phyloP scores from a whole-genome alignment of 2,888 invertebrate genomes.

The Andrena bucephala region DNA sequence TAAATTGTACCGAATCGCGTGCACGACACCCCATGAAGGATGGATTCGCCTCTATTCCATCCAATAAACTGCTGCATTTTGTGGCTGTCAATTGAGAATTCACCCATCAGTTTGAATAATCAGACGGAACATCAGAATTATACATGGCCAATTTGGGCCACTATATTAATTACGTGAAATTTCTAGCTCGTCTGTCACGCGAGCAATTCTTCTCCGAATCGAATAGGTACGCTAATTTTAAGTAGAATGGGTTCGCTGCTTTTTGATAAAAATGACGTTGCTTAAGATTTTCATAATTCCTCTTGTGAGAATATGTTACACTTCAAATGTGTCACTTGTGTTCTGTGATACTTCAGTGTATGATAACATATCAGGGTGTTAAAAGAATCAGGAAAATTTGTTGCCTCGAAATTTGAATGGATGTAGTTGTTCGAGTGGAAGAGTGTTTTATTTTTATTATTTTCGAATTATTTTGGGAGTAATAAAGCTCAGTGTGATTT shows the following conservation, averaged over 20 bases:
- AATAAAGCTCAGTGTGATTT: no score
- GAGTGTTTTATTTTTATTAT: no score
- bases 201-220: not conserved
- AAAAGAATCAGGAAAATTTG: no score
- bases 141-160: not conserved
- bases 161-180: not conserved
- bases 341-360: not conserved
- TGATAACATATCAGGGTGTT: no score
- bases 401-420: no score
- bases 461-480: no score
- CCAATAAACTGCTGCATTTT: slow-evolving; percentile 32
- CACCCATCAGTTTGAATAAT: not conserved
- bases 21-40: slow-evolving; percentile 26
- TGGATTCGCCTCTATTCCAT: slow-evolving; percentile 30
- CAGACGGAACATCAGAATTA: not conserved
- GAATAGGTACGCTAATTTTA: not conserved
- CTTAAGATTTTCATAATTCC: not conserved
- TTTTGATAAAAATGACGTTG: not conserved
- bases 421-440: no score
- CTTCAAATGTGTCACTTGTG: not conserved
- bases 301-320: not conserved
- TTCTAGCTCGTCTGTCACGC: not conserved
- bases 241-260: not conserved
- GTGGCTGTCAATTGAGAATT: not conserved
- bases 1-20: slow-evolving; percentile 52